These are phyloP conservation scores for Myopa testacea DNA, from an alignment of 2,888 invertebrate genomes.

Conservation along the genomic window DNA sequence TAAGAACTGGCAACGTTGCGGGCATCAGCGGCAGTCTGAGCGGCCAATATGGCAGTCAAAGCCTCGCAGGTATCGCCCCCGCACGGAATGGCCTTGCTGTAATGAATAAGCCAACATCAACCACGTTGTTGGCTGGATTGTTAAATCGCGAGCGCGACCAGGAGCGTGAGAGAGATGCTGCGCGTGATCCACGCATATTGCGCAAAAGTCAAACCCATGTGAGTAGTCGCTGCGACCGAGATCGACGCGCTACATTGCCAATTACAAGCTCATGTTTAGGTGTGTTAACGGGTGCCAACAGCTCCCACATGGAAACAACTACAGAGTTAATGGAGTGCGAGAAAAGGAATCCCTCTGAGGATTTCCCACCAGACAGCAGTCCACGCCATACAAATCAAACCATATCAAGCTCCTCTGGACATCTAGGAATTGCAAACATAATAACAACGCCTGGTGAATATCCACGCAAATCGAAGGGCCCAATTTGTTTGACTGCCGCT, in stretches of 20 bases:
- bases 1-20: slow-evolving; percentile 49
- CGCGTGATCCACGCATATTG: slow-evolving; percentile 42
- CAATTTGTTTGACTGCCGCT: slow-evolving; percentile 60
- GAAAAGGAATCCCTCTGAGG: background rate
- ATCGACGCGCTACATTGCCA: slow-evolving; percentile 60
- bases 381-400: slow-evolving; percentile 59
- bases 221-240: slow-evolving; percentile 56
- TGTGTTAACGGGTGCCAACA: slow-evolving; percentile 11
- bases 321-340: slow-evolving; percentile 27
- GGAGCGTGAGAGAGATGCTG: slow-evolving; percentile 50
- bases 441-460: slow-evolving; percentile 66
- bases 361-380: slow-evolving; percentile 46
- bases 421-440: slow-evolving; percentile 62
- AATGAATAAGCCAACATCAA: slow-evolving; percentile 85
- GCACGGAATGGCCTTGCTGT: slow-evolving; percentile 54
- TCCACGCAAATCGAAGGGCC: slow-evolving; percentile 65
- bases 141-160: slow-evolving; percentile 73
- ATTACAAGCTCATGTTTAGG: slow-evolving; percentile 58
- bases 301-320: background rate
- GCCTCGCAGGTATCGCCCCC: slow-evolving; percentile 53
- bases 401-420: slow-evolving; percentile 63
- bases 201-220: slow-evolving; percentile 48
- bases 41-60: slow-evolving; percentile 61
- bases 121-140: slow-evolving; percentile 86
- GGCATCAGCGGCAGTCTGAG: slow-evolving; percentile 54